A percentile compares a stretch with the other conserved stretches of the same genome.
Evolutionary conservation across 1,140 invertebrate genomes (phyloP).

Genomic region (Plectrocnemia conspersa): DNA sequence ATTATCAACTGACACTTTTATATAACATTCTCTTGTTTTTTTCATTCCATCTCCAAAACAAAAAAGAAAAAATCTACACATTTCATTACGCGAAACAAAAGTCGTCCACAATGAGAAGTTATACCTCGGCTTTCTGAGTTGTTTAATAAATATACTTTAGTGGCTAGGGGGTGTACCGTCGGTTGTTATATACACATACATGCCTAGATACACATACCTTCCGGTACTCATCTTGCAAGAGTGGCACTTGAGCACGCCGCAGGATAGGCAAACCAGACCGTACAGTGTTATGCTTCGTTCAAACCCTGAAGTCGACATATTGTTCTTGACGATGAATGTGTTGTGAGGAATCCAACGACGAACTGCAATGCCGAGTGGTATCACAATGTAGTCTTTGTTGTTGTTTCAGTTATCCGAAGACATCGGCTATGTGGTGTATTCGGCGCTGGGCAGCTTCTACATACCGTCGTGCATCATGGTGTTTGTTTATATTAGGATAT

Average conservation of each 20-base stretch:
- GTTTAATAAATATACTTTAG: too few species aligned
- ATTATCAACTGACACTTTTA: too few species aligned
- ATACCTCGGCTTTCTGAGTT: too few species aligned
- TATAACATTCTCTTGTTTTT: too few species aligned
- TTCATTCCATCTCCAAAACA: too few species aligned
- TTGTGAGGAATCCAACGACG: background rate
- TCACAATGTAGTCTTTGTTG: slow-evolving; percentile 36
- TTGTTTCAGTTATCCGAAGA: slow-evolving; percentile 84
- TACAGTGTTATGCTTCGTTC: background rate
- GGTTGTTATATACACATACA: too few species aligned
- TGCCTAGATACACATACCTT: too few species aligned
- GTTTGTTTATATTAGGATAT: slow-evolving; percentile 98
- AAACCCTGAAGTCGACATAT: background rate
- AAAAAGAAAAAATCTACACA: too few species aligned
- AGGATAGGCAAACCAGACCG: background rate
- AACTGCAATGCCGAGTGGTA: background rate
- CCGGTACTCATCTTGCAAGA: background rate
- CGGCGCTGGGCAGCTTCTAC: slow-evolving; percentile 96
- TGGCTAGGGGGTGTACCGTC: too few species aligned
- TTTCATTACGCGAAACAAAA: too few species aligned
- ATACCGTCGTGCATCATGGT: slow-evolving; percentile 98
- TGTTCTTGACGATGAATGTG: background rate
- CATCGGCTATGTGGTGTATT: slow-evolving; percentile 96
- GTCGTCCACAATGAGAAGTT: too few species aligned
- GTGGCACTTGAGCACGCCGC: slow-evolving; percentile 17